Percentiles rank a stretch among this genome's conserved stretches.
phyloP scores from a whole-genome alignment of 2,113 vertebrate species.

The Prionailurus viverrinus region DNA sequence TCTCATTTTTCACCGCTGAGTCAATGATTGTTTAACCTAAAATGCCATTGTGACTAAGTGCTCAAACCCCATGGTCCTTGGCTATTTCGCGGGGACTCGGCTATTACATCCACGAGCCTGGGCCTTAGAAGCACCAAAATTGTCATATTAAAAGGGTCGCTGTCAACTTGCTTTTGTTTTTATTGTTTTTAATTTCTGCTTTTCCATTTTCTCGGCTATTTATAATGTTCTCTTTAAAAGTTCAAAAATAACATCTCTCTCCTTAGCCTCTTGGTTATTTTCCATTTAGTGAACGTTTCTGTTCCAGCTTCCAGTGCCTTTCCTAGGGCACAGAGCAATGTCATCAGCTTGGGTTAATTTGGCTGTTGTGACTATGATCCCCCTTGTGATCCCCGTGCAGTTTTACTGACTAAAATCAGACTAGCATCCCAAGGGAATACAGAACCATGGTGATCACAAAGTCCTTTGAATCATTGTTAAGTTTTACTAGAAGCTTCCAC shows the following conservation, averaged over 20 bases:
- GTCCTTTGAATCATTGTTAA: not conserved
- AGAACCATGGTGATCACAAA: not conserved
- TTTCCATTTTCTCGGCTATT: conserved; percentile 80
- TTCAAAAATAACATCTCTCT: conserved; percentile 83
- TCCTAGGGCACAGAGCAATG: conserved; percentile 51
- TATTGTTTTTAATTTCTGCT: conserved; percentile 84
- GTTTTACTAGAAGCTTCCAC: not conserved
- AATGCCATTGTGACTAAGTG: conserved; percentile 89
- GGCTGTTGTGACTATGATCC: conserved; percentile 4
- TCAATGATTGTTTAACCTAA: conserved; percentile 91
- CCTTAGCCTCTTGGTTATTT: conserved; percentile 77
- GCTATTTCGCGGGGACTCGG: conserved; percentile 83
- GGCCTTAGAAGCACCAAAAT: conserved; percentile 77
- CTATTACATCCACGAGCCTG: conserved; percentile 81
- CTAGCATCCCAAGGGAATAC: not conserved
- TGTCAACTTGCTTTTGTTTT: conserved; percentile 80
- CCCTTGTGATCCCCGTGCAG: conserved; percentile 10
- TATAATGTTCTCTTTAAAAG: conserved; percentile 83
- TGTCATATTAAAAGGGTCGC: conserved; percentile 74
- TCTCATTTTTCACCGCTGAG: conserved; percentile 90
- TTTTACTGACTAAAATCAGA: not conserved
- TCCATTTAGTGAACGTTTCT: conserved; percentile 64
- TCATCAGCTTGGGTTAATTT: conserved; percentile 69
- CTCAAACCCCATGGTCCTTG: conserved; percentile 84
- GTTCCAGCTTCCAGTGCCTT: conserved; percentile 30